Conservation (phyloP, 1,140 invertebrate species). For the Heliconius nattereri region DNA sequence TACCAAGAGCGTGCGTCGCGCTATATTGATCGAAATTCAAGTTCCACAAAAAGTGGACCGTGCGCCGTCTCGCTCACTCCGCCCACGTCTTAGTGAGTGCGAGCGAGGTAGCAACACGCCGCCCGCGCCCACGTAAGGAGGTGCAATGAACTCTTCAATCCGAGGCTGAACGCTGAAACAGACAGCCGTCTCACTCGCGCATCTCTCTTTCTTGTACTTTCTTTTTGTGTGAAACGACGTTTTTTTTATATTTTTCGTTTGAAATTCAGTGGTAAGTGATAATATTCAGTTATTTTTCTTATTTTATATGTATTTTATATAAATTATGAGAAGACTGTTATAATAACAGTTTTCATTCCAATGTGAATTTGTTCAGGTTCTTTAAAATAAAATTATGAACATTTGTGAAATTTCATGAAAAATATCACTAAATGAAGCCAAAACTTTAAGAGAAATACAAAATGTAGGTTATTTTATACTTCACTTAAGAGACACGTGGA, state of each 20-base stretch:
- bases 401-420: not conserved
- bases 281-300: not conserved
- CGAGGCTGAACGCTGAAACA: constrained; percentile 47
- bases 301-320: not conserved
- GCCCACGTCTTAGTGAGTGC: constrained; percentile 13
- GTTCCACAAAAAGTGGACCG: constrained; percentile 71
- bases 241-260: constrained; percentile 27
- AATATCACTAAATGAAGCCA: not conserved
- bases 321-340: not conserved
- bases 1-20: constrained; percentile 57
- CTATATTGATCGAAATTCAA: constrained; percentile 74
- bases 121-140: constrained; percentile 61
- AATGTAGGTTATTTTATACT: constrained; percentile 3
- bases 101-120: constrained; percentile 46
- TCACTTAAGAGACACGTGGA: not conserved
- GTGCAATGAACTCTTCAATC: constrained; percentile 63
- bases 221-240: constrained; percentile 48
- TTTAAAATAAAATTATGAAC: not conserved
- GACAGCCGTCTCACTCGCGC: constrained; percentile 52
- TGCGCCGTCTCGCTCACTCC: constrained; percentile 44
- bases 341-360: not conserved
- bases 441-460: not conserved
- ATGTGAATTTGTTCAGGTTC: not conserved
- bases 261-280: constrained; percentile 27
- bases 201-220: constrained; percentile 40